Base-by-base conservation (phyloP, 2,113 vertebrate genomes). In the Lamprologus sp. region DNA sequence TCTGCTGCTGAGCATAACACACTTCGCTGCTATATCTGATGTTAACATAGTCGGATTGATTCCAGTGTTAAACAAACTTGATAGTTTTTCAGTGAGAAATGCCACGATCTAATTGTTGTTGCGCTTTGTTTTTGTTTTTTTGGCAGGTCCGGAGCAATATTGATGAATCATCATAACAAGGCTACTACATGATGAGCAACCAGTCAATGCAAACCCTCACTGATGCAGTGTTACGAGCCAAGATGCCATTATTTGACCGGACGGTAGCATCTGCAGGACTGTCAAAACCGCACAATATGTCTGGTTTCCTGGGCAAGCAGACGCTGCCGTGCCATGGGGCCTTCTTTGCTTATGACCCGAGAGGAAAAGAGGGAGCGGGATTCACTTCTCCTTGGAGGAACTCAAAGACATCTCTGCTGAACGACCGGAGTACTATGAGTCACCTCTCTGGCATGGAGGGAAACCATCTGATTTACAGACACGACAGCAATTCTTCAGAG, bases 311-410 rank as follows among this genome's bases (percentile, higher is more conserved):
- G 86, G 90, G 90, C 2, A 96, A 96, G 28, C 95, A 86, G 31
- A 79, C 91, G 4, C 87, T 96, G 42, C 94, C 81, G 88, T 98
- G 97, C 94, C 96, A 95, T 33, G 96, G 97, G 4, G 89, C 96
- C 68, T 99, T 97, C 89, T 97, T 97, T 5, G 28, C 97, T 58
- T 98, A 96, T 83, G 93, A 96, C 0, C 82, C 97, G 79, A 93
- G 84, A 75, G 93, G 80, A 77, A 95, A 95, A 5, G 95, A 97
- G 1, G 82, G 86, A 13, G 89, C 92, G 0, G 93, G 95, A 75
- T 93, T 94, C 14, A 80, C 79, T 12, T 56, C 84, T 17, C 83
- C 80, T 5, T 98, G 97, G 97, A 96, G 88, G 70, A 94, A 95
- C 0, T 79, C 93, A 0, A 89, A 96, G 11, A 1, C 95, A 1